These are phyloP conservation scores for Chaenodraco wilsoni DNA, from an alignment of 2,797 vertebrate genomes.

Conservation along the genomic window DNA sequence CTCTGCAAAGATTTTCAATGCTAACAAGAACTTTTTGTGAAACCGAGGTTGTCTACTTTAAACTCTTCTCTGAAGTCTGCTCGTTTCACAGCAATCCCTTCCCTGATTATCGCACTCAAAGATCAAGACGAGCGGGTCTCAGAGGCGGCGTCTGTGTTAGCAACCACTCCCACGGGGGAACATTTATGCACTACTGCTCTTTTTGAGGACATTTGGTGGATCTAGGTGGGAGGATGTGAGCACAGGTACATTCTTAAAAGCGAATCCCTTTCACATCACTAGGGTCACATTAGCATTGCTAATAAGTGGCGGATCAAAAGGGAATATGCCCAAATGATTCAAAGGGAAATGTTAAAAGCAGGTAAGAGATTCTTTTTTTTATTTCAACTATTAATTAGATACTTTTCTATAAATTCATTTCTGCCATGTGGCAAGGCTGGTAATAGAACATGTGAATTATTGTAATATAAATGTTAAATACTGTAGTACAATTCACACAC, in stretches of 20 bases:
- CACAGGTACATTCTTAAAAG: conserved; percentile 54
- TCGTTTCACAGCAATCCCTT: conserved; percentile 65
- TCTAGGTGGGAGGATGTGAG: conserved; percentile 59
- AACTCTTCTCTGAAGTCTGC: conserved; percentile 41
- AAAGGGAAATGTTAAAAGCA: conserved; percentile 34
- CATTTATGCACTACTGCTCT: conserved; percentile 55
- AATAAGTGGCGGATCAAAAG: conserved; percentile 41
- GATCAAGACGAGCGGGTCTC: conserved; percentile 69
- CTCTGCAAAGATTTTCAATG: conserved; percentile 59
- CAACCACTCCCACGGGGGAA: conserved; percentile 55
- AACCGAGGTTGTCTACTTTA: conserved; percentile 43
- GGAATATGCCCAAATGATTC: conserved; percentile 37
- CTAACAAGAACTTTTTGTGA: conserved; percentile 54
- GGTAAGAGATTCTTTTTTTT: neutral
- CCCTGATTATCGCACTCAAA: conserved; percentile 63
- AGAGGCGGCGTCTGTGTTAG: conserved; percentile 50
- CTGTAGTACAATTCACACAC: too few species aligned
- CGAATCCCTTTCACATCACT: conserved; percentile 46
- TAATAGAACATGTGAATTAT: neutral
- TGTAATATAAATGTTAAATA: too few species aligned
- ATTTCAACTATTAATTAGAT: neutral
- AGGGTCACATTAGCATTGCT: conserved; percentile 65
- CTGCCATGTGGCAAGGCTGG: neutral
- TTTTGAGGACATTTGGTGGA: conserved; percentile 58
- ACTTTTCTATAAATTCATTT: neutral